Base-by-base conservation (phyloP, 2,888 invertebrate genomes). In the Leptinotarsa rubiginosa region DNA sequence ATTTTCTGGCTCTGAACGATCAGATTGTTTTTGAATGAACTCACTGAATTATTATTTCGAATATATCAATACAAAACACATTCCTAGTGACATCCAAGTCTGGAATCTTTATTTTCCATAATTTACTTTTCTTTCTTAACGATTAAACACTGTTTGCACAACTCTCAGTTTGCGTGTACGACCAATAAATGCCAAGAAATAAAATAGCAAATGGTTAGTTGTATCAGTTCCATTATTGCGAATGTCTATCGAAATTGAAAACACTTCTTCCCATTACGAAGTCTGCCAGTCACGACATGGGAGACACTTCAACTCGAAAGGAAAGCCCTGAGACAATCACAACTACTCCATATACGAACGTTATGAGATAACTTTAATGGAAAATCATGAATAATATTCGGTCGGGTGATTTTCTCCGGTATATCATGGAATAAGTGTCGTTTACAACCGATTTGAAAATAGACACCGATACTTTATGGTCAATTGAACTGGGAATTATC, bases 341-440 rank as follows among this genome's bases (percentile, higher is more conserved):
- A 12, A 56, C 22, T 15, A 22, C 56, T 12, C 15, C 25, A 22
- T 56, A 56, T 56, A 20, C 13, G 56, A 22, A 56, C 18, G 4
- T 56, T 56, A 56, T 22, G 56, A 56, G 22, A 56, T 56, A 13
- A 15, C 56, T 22, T 56, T 56, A 56, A 56, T 56, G 56, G 56
- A 56, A 56, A 56, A 56, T 56, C 56, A 22, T 56, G 18, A 22
- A 56, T 56, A 56, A 22, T 56, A 56, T 56, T 56, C 56, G 56
- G 56, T 56, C 56, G 20, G 22, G 56, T 56, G 56, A 56, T 56
- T 56, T 56, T 56, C 56, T 56, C 20, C 2, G 2, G 15, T 22
- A 56, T 56, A 56, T 56, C 56, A 56, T 56, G 56, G 22, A 22
- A 56, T 56, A 13, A 56, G 56, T 56, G 56, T 56, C 56, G 22